Base-by-base conservation (phyloP, 2,797 vertebrate genomes). In the Kryptolebias ocellatus region DNA sequence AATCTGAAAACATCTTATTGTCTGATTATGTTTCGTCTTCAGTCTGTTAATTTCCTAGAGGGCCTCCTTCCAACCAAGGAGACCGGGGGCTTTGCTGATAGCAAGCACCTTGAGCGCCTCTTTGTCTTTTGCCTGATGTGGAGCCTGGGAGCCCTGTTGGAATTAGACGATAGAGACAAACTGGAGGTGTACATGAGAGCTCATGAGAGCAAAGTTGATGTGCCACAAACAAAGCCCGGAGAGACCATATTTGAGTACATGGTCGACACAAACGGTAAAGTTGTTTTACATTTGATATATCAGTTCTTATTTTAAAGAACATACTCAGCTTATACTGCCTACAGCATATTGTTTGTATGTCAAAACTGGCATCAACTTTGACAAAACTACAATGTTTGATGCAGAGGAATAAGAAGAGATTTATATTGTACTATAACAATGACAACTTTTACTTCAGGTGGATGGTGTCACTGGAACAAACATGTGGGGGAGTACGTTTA, bases 101-200 rank as follows among this genome's bases (percentile, higher is more conserved):
- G 59, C 2, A 88, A 90, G 50, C 90, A 94, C 64, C 74, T 96
- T 81, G 94, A 92, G 72, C 90, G 93, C 15, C 87, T 97, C n/a
- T 97, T 95, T 34, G 14, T 95, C 60, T 96, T 97, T 71, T 91
- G 93, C 15, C 83, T 97, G 29, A 94, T 97, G 95, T 97, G 96
- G 96, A 96, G 95, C 17, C 2, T 96, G 1, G 96, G 96, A 34
- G 95, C 96, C 0, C 45, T 93, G 53, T 81, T 97, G 74, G 96
- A 96, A 74, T 72, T 87, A 39, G 94, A 94, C 0, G 93, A 95
- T 58, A 91, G 95, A 42, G 76, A 78, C 46, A 92, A 89, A 72
- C 72, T 97, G 89, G 96, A 96, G 60, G 66, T 53, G 27, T 96
- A 90, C 92, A 90, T 97, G 56, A 88, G 90, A 47, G 75, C 79